Evolutionary conservation across 2,888 invertebrate genomes (phyloP).

Genomic region (Zele albiditarsus): DNA sequence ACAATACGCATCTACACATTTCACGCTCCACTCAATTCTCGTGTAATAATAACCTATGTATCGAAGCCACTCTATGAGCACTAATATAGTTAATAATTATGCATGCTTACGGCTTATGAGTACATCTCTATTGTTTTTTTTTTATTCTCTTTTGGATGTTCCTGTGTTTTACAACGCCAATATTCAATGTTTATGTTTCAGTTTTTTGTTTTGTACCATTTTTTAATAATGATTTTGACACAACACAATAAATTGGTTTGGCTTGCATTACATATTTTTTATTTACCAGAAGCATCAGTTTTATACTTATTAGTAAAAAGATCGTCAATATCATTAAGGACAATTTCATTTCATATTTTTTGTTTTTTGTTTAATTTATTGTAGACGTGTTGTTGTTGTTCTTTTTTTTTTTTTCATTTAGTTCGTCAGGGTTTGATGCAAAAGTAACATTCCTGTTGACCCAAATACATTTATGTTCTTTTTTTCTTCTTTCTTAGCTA

Average conservation of each 20-base stretch:
- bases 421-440: constrained; percentile 65
- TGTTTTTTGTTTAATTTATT: constrained; percentile 54
- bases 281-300: constrained; percentile 67
- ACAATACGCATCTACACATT: constrained; percentile 63
- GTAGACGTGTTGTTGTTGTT: constrained; percentile 56
- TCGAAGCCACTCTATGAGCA: constrained; percentile 63
- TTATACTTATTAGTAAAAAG: constrained; percentile 65
- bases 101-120: constrained; percentile 64
- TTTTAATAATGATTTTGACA: constrained; percentile 55
- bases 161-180: constrained; percentile 50
- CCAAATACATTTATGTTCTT: constrained; percentile 11
- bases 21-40: constrained; percentile 51
- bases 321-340: constrained; percentile 64
- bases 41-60: constrained; percentile 49
- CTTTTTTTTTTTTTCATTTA: constrained; percentile 59
- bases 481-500: constrained; percentile 6
- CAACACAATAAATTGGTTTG: constrained; percentile 63
- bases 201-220: constrained; percentile 47
- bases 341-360: constrained; percentile 60
- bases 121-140: constrained; percentile 57
- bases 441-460: constrained; percentile 55
- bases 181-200: constrained; percentile 47
- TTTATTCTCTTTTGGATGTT: constrained; percentile 44
- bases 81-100: constrained; percentile 60
- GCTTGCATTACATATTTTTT: constrained; percentile 66